Conservation (phyloP, 2,888 invertebrate species). For the Andrena fulva region DNA sequence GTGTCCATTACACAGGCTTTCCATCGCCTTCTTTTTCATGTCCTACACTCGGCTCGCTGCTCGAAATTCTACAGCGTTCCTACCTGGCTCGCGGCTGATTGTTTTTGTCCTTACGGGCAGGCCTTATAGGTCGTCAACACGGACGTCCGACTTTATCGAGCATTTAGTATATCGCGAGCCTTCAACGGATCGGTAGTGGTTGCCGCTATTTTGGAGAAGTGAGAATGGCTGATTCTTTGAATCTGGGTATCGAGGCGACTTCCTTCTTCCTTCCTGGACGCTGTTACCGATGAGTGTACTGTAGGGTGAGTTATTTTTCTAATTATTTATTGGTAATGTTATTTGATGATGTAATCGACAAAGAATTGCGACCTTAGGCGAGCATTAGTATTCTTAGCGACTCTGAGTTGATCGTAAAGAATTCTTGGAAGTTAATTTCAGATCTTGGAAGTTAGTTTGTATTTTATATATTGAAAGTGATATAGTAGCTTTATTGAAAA, state of each 20-base stretch:
- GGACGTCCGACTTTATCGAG: background rate
- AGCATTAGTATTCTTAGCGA: too few relatives aligned
- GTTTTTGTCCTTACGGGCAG: background rate
- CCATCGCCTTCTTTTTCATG: conserved; percentile 1
- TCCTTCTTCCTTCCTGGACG: background rate
- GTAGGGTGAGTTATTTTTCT: background rate
- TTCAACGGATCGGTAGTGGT: background rate
- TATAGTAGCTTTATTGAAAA: too few relatives aligned
- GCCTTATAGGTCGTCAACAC: background rate
- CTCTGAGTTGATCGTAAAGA: too few relatives aligned
- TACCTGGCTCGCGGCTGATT: background rate
- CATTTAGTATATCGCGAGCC: background rate
- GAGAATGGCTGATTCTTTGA: background rate
- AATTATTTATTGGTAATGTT: too few relatives aligned
- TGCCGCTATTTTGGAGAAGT: background rate
- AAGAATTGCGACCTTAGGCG: too few relatives aligned
- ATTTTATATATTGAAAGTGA: background rate
- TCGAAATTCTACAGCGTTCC: background rate
- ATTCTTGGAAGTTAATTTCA: background rate
- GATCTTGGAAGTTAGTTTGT: background rate
- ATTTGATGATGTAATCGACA: too few relatives aligned
- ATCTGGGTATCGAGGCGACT: background rate
- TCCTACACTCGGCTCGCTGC: background rate
- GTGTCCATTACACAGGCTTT: too few relatives aligned
- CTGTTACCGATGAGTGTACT: background rate